phyloP scores from a whole-genome alignment of 92 coral and sea anemone genomes.

The Umimayanthus chanpuru region DNA sequence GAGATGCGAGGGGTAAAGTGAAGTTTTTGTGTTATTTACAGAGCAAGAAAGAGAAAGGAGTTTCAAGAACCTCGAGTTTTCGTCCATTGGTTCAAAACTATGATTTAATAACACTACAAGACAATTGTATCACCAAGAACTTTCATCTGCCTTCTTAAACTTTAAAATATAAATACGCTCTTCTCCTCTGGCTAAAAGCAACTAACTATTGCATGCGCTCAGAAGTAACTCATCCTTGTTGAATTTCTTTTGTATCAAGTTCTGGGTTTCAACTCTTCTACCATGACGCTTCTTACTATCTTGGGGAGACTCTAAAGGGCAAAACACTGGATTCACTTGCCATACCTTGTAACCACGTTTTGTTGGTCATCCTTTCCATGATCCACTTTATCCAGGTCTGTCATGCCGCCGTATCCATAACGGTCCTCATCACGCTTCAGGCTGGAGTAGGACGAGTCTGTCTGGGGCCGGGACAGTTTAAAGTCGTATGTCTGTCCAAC shows the following conservation, averaged over 20 bases:
- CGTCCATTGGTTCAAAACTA: neutral
- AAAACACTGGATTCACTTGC: neutral
- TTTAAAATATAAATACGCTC: too few relatives aligned
- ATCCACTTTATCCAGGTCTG: constrained; percentile 65
- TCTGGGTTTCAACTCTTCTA: neutral
- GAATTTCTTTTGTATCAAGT: too few relatives aligned
- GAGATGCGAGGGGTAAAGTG: neutral
- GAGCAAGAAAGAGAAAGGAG: neutral
- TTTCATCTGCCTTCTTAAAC: neutral
- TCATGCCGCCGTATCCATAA: constrained; percentile 71
- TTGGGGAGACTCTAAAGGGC: neutral
- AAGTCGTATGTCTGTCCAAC: constrained; percentile 58
- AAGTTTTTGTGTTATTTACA: neutral
- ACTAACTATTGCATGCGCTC: too few relatives aligned
- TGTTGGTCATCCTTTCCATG: constrained; percentile 58
- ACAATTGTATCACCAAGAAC: neutral
- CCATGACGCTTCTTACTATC: neutral
- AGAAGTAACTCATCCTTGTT: too few relatives aligned
- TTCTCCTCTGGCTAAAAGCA: too few relatives aligned
- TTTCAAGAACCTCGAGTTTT: neutral
- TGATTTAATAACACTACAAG: neutral
- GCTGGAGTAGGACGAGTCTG: constrained; percentile 36
- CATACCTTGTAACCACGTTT: constrained; percentile 79
- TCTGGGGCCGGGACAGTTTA: constrained; percentile 52
- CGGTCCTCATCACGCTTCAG: constrained; percentile 16